phyloP scores from a whole-genome alignment of 2,113 vertebrate species.

The Prochilodus magdalenae region DNA sequence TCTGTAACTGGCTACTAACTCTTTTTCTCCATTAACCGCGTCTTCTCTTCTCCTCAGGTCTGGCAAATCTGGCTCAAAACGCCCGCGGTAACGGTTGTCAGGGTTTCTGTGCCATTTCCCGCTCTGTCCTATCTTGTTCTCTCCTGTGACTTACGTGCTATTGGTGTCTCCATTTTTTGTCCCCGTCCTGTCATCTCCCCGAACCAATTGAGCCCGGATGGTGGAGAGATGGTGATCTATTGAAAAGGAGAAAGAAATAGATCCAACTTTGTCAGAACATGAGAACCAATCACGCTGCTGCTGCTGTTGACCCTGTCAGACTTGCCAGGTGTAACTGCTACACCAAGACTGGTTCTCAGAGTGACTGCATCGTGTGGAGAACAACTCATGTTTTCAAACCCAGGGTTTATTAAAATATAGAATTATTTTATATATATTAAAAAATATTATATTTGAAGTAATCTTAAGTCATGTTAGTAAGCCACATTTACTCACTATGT shows the following conservation, averaged over 20 bases:
- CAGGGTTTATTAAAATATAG: slow-evolving; percentile 54
- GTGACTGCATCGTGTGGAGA: slow-evolving; percentile 61
- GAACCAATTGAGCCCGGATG: slow-evolving; percentile 33
- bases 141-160: not conserved
- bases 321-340: too few relatives aligned
- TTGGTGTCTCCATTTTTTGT: slow-evolving; percentile 22
- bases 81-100: slow-evolving; percentile 77
- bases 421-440: too few relatives aligned
- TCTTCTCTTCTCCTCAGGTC: slow-evolving; percentile 79
- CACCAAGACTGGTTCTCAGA: slow-evolving; percentile 41
- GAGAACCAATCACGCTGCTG: slow-evolving; percentile 39
- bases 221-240: slow-evolving; percentile 65
- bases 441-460: too few relatives aligned
- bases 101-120: slow-evolving; percentile 61
- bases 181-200: slow-evolving; percentile 32
- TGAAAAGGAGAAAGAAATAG: slow-evolving; percentile 58
- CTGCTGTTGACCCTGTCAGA: too few relatives aligned
- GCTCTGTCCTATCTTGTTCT: slow-evolving; percentile 33
- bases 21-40: slow-evolving; percentile 61
- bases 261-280: slow-evolving; percentile 56
- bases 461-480: too few relatives aligned
- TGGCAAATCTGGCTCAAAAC: slow-evolving; percentile 76
- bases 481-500: too few relatives aligned
- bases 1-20: slow-evolving; percentile 13
- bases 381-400: slow-evolving; percentile 52